Conservation (phyloP, 37 sponge, comb jelly and placozoan species). For the Geodia barretti region DNA sequence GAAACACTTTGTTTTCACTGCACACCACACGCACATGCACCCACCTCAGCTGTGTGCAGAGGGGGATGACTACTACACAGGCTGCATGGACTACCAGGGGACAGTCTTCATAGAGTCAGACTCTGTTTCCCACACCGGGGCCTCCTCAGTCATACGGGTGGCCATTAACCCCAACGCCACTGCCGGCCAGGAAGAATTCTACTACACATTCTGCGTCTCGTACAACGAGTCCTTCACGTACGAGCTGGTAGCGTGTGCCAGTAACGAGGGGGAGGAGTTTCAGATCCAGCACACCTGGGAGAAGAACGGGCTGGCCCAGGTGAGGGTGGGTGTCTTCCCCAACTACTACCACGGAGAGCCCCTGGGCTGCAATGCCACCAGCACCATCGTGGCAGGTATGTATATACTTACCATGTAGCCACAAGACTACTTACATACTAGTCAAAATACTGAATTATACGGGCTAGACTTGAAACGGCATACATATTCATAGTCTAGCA, state of each 20-base stretch:
- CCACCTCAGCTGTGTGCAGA: too few species aligned
- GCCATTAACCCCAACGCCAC: constrained; percentile 4
- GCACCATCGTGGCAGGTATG: constrained; percentile 16
- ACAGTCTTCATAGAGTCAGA: not conserved
- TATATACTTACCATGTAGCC: too few species aligned
- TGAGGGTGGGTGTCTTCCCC: constrained; percentile 18
- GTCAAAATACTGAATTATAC: too few species aligned
- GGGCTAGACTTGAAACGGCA: too few species aligned
- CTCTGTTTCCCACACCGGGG: not conserved
- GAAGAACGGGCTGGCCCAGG: not conserved
- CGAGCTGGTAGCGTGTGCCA: constrained; percentile 8
- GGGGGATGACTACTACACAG: not conserved
- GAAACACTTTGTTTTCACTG: not conserved
- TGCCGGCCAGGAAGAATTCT: not conserved
- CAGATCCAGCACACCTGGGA: constrained; percentile 6
- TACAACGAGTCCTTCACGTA: not conserved
- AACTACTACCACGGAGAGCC: not conserved
- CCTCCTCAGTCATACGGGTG: not conserved
- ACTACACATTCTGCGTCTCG: constrained; percentile 2
- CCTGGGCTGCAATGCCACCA: constrained; percentile 7
- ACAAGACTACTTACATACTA: too few species aligned
- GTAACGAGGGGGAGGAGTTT: not conserved
- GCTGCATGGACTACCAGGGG: not conserved
- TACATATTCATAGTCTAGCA: too few species aligned
- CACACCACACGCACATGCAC: not conserved